Base-by-base conservation (phyloP, 35 echinoderm and acorn worm species). In the Strongylocentrotus purpuratus region DNA sequence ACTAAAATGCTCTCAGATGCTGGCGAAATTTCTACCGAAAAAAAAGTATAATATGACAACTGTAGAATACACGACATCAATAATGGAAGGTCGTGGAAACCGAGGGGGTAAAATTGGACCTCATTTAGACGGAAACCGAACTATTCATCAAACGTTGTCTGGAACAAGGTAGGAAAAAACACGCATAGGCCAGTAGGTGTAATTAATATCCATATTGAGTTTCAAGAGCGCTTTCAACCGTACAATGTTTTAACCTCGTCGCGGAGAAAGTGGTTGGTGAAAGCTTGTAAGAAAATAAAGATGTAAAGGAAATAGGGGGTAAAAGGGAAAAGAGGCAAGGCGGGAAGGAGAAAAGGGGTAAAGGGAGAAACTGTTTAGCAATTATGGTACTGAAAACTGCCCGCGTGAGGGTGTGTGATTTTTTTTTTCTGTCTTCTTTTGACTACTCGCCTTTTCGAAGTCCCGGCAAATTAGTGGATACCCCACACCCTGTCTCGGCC, bases 131-230 rank as follows among this genome's bases (percentile, higher is more conserved):
- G 87, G 87, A 89, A 89, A 89, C n/a, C n/a, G 33, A 89, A 31
- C 33, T 46, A 89, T 89, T 45, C 87, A 89, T 89, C 87, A 89
- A 89, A 89, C 32, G 87, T 17, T 89, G 9, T 46, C 11, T 89
- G 20, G 33, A 33, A 33, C 33, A 89, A 31, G 87, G 45, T 7
- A 31, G 4, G 25, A 89, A 31, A 41, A 41, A 88, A 46, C 12
- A 17, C 18, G 45, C 33, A 15, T 31, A n/a, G 87, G 87, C 87
- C 87, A 89, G 87, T 89, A 89, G 87, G 87, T 89, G 87, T 89
- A 89, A 89, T 89, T 89, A 89, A 89, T 89, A 89, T 89, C 87
- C 87, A 46, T 89, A 89, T 89, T 46, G 45, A 89, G 20, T 89
- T 89, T 89, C 87, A 89, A 46, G 45, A 46, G 32, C 87, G 33